phyloP scores from a whole-genome alignment of 2,797 vertebrate species.

The Otolemur crassicaudatus region DNA sequence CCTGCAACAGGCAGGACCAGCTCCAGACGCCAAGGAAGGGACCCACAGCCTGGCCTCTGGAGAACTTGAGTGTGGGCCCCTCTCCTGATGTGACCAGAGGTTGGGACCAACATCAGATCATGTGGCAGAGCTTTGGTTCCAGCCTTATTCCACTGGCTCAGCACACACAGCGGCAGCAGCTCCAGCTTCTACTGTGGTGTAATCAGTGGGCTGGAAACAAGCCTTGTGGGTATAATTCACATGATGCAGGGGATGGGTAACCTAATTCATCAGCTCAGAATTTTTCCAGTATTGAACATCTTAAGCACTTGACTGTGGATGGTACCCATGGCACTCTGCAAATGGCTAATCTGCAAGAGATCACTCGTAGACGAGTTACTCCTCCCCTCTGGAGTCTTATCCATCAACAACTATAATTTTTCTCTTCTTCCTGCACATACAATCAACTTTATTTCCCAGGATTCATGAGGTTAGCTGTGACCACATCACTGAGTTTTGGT shows the following conservation, averaged over 20 bases:
- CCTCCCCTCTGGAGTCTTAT: not conserved
- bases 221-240: not conserved
- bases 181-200: not conserved
- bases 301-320: not conserved
- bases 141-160: not conserved
- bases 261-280: not conserved
- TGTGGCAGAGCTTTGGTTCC: not conserved
- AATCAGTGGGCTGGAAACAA: not conserved
- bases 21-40: not conserved
- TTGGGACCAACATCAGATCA: not conserved
- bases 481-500: not conserved
- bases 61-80: not conserved
- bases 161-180: not conserved
- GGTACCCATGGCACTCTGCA: not conserved
- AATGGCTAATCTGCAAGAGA: not conserved
- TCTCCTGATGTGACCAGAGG: not conserved
- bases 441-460: not conserved
- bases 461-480: not conserved
- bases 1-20: not conserved
- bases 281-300: not conserved
- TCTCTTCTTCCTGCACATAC: not conserved
- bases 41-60: not conserved
- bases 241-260: not conserved
- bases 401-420: not conserved
- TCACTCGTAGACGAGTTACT: not conserved